Conservation (phyloP, 2,888 invertebrate genomes). For the Glyphotaelius pellucidus region DNA sequence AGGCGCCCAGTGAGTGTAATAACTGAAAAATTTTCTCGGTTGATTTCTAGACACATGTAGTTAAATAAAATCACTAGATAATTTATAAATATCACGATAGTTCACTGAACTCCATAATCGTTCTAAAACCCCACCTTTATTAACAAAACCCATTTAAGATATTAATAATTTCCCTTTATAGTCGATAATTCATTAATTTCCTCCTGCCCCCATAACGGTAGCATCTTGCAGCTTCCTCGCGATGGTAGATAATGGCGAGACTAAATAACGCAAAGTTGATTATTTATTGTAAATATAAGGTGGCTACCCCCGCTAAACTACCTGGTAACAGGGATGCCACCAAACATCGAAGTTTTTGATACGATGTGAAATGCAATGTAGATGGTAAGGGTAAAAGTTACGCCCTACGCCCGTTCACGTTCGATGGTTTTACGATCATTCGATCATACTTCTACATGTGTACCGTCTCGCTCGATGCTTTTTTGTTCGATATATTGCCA, state of each 20-base stretch:
- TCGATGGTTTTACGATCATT: no score
- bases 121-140: not conserved
- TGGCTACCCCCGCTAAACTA: conserved; percentile 1
- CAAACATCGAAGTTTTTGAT: not conserved
- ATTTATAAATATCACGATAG: not conserved
- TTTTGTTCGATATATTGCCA: no score
- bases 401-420: no score
- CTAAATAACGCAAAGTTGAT: conserved; percentile 66
- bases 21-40: no score
- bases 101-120: not conserved
- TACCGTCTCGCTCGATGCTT: no score
- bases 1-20: no score
- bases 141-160: not conserved
- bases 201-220: not conserved
- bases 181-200: conserved; percentile 29
- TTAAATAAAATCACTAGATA: no score
- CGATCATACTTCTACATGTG: no score
- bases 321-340: not conserved
- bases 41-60: no score
- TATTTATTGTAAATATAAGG: conserved; percentile 64
- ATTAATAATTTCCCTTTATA: not conserved
- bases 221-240: conserved; percentile 62
- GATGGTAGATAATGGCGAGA: conserved; percentile 63
- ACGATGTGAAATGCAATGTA: no score
- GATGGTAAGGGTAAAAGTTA: no score